Evolutionary conservation across 1,140 invertebrate genomes (phyloP).

Genomic region (Aricia agestis): DNA sequence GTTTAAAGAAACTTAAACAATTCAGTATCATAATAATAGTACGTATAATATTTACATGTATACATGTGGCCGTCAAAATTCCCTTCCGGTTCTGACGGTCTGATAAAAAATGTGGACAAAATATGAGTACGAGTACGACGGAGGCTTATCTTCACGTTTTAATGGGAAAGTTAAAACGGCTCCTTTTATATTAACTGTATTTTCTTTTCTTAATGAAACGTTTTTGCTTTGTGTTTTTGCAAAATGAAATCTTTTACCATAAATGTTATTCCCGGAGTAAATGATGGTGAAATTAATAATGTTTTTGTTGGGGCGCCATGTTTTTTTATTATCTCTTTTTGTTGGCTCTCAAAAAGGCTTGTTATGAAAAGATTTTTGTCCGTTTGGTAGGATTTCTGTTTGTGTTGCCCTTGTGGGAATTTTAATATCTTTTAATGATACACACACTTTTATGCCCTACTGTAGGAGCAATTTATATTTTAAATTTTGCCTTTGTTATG

Average conservation of each 20-base stretch:
- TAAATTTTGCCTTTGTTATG: no score
- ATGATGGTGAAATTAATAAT: slow-evolving; percentile 15
- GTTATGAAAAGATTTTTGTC: slow-evolving; percentile 3
- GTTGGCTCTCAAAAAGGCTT: neutral
- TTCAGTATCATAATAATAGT: no score
- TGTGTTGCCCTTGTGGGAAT: neutral
- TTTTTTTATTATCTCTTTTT: slow-evolving; percentile 5
- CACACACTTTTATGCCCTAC: neutral
- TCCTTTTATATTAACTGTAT: slow-evolving; percentile 59
- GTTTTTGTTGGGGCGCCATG: slow-evolving; percentile 6
- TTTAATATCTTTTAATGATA: neutral
- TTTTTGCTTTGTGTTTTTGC: slow-evolving; percentile 39
- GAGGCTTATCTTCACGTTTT: slow-evolving; percentile 64
- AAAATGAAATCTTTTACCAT: slow-evolving; percentile 14
- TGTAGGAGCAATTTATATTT: neutral
- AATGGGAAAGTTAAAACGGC: slow-evolving; percentile 55
- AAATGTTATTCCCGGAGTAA: slow-evolving; percentile 11
- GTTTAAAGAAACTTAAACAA: no score
- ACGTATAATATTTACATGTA: no score
- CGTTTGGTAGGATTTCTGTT: neutral
- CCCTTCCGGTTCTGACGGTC: neutral
- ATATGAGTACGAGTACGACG: slow-evolving; percentile 56
- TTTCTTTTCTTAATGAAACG: slow-evolving; percentile 56
- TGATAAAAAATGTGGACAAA: neutral
- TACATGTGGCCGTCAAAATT: no score